Evolutionary conservation across 1,140 invertebrate genomes (phyloP), one percentile per base, ranked within the genome.

Genomic region (Aphelinus certus): DNA sequence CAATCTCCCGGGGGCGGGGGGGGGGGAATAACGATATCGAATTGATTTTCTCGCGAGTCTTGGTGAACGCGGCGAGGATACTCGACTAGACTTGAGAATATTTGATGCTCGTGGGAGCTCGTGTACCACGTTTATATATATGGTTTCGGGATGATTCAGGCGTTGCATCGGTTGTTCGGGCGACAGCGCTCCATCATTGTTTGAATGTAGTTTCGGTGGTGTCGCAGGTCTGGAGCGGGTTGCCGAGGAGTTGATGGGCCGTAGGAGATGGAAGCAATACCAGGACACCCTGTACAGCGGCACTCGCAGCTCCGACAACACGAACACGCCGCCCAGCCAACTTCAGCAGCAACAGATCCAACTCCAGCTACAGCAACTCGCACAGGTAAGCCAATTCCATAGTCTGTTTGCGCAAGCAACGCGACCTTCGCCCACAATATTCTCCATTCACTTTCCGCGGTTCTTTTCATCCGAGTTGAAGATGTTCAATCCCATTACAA

Each of bases 201-300:
- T 85, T 86, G 81, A 86, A 76, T 81, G 79, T 82, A 84, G 82
- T 84, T 82, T 63, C 76, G 79, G 77, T 85, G 74, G 73, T 87
- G 79, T 91, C 90, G 65, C 87, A 97, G 96, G 95, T 91, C 91
- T 97, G 92, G 95, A 97, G 94, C 92, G 95, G 89, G 94, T 97
- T 90, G 95, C 95, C 90, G 95, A 96, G 91, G 95, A 96, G 92
- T 94, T 96, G 91, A 96, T 96, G 93, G 95, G 95, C 91, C 92
- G 94, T 91, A 94, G 94, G 92, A 95, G 93, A 95, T 96, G 95
- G 93, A 95, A 94, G 91, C 92, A 94, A 89, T 95, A 94, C 88
- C 95, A 93, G 92, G 94, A 94, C 89, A 93, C 90, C 87, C 90
- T 94, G 89, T 90, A 90, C 87, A 90, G 86, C 85, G 89, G 88